Conservation (phyloP, 2,113 vertebrate genomes). For the Synodontis membranacea region DNA sequence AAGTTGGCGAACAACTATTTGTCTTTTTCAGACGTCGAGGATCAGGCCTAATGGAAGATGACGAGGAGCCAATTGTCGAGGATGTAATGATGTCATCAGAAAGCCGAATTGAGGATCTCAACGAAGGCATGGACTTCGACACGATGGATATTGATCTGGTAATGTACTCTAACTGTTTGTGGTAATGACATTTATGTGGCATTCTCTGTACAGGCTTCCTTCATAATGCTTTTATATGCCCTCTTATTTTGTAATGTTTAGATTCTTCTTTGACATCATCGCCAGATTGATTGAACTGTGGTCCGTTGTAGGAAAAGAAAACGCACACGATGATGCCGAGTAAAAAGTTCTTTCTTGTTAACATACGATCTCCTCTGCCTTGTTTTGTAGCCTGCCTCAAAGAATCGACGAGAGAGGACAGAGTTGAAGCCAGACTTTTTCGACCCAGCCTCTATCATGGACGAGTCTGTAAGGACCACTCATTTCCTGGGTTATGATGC, state of each 20-base stretch:
- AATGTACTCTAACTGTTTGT: constrained; percentile 34
- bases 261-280: not conserved
- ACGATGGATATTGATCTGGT: constrained; percentile 99
- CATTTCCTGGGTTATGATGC: constrained; percentile 58
- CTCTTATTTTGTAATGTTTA: not conserved
- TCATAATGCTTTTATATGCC: not conserved
- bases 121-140: constrained; percentile 99
- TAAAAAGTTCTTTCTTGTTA: not conserved
- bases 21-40: constrained; percentile 84
- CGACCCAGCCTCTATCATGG: constrained; percentile 99
- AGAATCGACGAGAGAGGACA: constrained; percentile 96
- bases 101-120: constrained; percentile 97
- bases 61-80: constrained; percentile 98
- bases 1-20: not conserved
- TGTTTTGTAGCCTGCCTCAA: constrained; percentile 88
- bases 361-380: not conserved
- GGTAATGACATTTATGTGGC: not conserved
- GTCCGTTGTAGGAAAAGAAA: not conserved
- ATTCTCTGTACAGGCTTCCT: not conserved
- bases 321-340: not conserved
- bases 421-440: constrained; percentile 99
- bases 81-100: constrained; percentile 99
- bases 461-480: constrained; percentile 91
- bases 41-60: constrained; percentile 97
- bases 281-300: not conserved